Conservation (phyloP, 2,797 vertebrate genomes). For the Podargus strigoides region DNA sequence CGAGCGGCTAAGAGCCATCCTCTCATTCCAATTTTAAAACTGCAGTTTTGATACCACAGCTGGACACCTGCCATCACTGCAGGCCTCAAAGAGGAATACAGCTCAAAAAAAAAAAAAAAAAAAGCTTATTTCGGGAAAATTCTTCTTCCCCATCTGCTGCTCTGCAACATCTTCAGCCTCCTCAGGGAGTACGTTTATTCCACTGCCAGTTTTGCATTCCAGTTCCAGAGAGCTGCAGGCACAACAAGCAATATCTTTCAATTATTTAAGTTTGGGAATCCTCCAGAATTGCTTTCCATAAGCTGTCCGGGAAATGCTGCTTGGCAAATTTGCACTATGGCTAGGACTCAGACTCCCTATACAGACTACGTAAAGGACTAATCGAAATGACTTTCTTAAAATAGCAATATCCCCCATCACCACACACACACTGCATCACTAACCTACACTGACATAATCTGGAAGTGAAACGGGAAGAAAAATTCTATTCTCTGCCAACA, state of each 20-base stretch:
- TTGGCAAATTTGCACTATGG: background rate
- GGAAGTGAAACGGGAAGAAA: background rate
- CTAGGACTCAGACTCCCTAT: background rate
- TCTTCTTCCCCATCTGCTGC: background rate
- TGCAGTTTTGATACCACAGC: background rate
- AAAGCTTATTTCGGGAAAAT: background rate
- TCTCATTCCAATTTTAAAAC: slow-evolving; percentile 33
- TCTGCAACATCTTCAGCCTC: background rate
- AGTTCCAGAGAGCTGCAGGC: background rate
- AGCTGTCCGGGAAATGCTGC: slow-evolving; percentile 13
- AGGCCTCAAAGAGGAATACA: slow-evolving; percentile 21
- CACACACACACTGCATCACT: background rate
- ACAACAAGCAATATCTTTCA: background rate
- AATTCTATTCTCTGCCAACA: background rate
- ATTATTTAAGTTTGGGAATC: slow-evolving; percentile 10
- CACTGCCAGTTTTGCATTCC: slow-evolving; percentile 11
- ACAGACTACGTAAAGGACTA: background rate
- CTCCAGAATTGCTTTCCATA: background rate
- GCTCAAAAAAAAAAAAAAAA: background rate
- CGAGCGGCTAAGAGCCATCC: slow-evolving; percentile 20
- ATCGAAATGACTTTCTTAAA: background rate
- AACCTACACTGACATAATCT: background rate
- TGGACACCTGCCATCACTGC: slow-evolving; percentile 40
- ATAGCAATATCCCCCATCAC: background rate
- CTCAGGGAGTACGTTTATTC: background rate